phyloP scores from a whole-genome alignment of 2,888 invertebrate genomes.

The Pilophorus perplexus region DNA sequence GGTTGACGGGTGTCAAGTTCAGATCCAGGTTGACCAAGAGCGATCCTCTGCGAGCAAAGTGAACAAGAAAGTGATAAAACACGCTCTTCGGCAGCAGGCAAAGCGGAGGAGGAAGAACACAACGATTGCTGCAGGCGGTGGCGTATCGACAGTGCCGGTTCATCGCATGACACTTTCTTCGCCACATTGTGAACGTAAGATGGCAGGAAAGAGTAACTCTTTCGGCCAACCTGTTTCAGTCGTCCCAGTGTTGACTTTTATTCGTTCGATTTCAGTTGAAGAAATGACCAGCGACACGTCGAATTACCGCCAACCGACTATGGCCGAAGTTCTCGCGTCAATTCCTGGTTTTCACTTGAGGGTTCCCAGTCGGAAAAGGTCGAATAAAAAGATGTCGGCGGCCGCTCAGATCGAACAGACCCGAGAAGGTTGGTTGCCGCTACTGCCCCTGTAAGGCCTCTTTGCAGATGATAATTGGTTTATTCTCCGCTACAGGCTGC shows the following conservation, averaged over 20 bases:
- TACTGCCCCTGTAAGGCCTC: too few species aligned
- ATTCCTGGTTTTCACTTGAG: conserved; percentile 87
- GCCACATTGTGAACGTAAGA: conserved; percentile 47
- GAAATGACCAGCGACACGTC: conserved; percentile 55
- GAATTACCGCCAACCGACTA: conserved; percentile 61
- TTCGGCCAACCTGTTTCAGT: too few species aligned
- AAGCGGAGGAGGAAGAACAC: conserved; percentile 79
- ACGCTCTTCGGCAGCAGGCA: conserved; percentile 72
- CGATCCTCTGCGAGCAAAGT: conserved; percentile 6
- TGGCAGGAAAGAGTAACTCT: too few species aligned
- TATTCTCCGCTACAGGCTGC: too few species aligned
- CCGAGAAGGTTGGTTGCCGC: conserved; percentile 59
- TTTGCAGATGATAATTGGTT: too few species aligned
- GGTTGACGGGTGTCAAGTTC: neutral
- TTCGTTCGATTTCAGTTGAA: conserved; percentile 50
- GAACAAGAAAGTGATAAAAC: conserved; percentile 66
- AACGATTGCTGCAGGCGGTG: conserved; percentile 58
- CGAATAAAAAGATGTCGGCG: conserved; percentile 80
- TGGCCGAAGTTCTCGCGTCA: conserved; percentile 83
- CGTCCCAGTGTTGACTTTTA: too few species aligned
- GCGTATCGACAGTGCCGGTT: conserved; percentile 57
- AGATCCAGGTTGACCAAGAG: neutral
- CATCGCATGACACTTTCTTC: conserved; percentile 62
- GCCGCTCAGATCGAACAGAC: conserved; percentile 91
- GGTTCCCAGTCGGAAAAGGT: conserved; percentile 70